Evolutionary conservation across 2,888 invertebrate genomes (phyloP).

Genomic region (Rhaphigaster nebulosa): DNA sequence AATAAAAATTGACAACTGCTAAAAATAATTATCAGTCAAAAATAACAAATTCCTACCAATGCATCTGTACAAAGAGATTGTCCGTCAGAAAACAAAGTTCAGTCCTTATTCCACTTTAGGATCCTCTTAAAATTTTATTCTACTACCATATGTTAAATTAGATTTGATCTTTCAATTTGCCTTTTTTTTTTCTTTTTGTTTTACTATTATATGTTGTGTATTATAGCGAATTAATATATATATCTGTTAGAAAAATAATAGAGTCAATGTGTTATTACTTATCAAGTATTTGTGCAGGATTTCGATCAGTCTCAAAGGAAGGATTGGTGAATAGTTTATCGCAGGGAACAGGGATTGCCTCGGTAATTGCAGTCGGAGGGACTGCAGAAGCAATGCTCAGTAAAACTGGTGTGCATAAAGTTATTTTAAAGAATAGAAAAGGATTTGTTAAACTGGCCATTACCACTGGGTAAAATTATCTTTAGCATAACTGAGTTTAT

Average conservation of each 20-base stretch:
- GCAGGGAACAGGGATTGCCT: conserved; percentile 75
- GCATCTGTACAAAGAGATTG: no score
- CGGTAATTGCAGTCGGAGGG: conserved; percentile 87
- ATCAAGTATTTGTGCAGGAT: conserved; percentile 67
- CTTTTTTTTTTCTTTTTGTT: no score
- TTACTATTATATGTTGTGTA: no score
- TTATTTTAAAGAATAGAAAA: conserved; percentile 82
- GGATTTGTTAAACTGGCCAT: conserved; percentile 84
- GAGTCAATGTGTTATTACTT: background rate
- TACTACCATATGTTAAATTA: no score
- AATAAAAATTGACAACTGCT: no score
- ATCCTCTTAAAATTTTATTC: no score
- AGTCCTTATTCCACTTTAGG: no score
- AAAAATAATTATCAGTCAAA: no score
- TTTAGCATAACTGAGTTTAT: background rate
- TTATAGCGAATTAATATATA: background rate
- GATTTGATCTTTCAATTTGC: no score
- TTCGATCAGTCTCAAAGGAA: conserved; percentile 76
- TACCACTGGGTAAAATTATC: conserved; percentile 76
- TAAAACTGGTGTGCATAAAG: conserved; percentile 80
- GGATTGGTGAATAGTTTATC: conserved; percentile 78
- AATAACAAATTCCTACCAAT: no score
- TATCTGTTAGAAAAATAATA: background rate
- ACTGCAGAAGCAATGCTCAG: conserved; percentile 89
- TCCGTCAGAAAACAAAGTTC: no score